These are phyloP conservation scores for Operophtera brumata DNA, from an alignment of 2,888 invertebrate species.

Conservation along the genomic window DNA sequence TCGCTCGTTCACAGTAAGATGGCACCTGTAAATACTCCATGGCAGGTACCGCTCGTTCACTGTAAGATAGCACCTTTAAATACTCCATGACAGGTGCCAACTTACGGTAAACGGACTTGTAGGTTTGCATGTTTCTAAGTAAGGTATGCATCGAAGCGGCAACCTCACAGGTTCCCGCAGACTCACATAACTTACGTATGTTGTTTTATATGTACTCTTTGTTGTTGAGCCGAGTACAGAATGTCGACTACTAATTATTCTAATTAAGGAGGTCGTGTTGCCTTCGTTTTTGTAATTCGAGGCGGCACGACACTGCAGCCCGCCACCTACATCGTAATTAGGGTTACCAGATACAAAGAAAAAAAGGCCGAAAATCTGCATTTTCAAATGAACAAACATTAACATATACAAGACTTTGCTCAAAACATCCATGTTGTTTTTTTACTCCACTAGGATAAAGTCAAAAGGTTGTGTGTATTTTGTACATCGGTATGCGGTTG, in stretches of 20 bases:
- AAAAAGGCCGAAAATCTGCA: neutral
- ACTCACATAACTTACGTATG: neutral
- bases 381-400: neutral
- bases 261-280: slow-evolving; percentile 59
- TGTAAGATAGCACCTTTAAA: too few species aligned
- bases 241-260: slow-evolving; percentile 53
- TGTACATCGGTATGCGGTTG: too few species aligned
- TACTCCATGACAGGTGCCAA: too few species aligned
- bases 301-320: slow-evolving; percentile 47
- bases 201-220: slow-evolving; percentile 17
- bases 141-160: neutral
- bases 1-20: too few species aligned
- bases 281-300: slow-evolving; percentile 62
- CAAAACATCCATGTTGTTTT: neutral
- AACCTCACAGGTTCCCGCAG: slow-evolving; percentile 4
- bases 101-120: too few species aligned
- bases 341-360: slow-evolving; percentile 16
- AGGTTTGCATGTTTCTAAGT: too few species aligned
- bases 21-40: too few species aligned
- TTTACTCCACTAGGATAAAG: too few species aligned
- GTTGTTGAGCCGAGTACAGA: slow-evolving; percentile 24
- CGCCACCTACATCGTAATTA: slow-evolving; percentile 41
- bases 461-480: too few species aligned
- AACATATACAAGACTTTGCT: neutral
- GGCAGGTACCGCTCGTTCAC: too few species aligned